Evolutionary conservation across 2,888 invertebrate species (phyloP).

Genomic region (Papilio demoleus): DNA sequence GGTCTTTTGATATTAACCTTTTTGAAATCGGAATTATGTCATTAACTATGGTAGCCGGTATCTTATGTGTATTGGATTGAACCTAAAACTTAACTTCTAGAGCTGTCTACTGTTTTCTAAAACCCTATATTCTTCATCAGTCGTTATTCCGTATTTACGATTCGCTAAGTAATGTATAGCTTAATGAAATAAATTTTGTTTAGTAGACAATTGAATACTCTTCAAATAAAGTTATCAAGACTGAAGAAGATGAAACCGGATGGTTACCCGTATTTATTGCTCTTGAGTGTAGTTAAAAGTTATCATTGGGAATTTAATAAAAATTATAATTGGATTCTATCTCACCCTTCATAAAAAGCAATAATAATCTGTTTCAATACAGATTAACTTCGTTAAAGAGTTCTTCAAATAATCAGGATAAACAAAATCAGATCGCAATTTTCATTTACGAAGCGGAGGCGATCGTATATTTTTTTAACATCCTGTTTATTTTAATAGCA

Average conservation of each 20-base stretch:
- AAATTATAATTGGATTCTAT: conserved; percentile 8
- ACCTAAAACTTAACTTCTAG: neutral
- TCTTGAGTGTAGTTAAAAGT: too few species aligned
- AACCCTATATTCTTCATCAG: too few species aligned
- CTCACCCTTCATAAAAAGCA: neutral
- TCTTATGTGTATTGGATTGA: too few species aligned
- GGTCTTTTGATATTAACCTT: neutral
- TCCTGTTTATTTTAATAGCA: conserved; percentile 26
- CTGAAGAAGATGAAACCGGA: too few species aligned
- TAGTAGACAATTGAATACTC: too few species aligned
- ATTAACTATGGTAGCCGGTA: too few species aligned
- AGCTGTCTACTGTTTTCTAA: too few species aligned
- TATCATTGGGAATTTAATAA: too few species aligned
- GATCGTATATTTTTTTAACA: conserved; percentile 21
- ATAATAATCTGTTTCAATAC: conserved; percentile 20
- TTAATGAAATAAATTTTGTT: neutral
- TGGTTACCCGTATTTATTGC: too few species aligned
- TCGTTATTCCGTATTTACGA: too few species aligned
- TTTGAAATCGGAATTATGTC: neutral
- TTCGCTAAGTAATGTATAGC: too few species aligned
- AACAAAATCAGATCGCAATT: conserved; percentile 12
- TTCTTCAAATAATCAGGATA: conserved; percentile 8
- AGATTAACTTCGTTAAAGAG: conserved; percentile 17
- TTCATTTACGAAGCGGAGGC: conserved; percentile 5
- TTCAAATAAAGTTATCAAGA: too few species aligned